Base-by-base conservation (phyloP, 2,113 vertebrate genomes). In the Phrynocephalus versicolor region DNA sequence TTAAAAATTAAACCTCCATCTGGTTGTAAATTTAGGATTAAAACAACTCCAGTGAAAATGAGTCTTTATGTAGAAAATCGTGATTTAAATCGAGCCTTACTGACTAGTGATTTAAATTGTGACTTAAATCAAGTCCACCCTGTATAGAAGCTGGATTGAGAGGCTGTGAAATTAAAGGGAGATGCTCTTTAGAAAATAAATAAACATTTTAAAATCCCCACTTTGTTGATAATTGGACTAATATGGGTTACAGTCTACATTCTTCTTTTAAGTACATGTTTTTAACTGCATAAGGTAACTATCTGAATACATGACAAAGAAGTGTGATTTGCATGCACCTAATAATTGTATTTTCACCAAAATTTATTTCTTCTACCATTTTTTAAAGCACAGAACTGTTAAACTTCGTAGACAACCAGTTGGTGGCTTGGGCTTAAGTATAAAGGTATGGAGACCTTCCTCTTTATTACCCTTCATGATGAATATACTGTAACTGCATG, bases 311-410 rank as follows among this genome's bases (percentile, higher is more conserved):
- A 39, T 23, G 76, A 65, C 73, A 23, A 23, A 13, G 16, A 45
- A 74, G 58, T 33, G 19, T 62, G 74, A 67, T 81, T 3, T 90
- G 37, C 5, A 35, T 41, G 18, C 39, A 67, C 65, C 87, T 75
- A 81, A 71, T 81, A 57, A 51, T 15, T 90, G 51, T 89, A 87
- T 95, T 96, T 94, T 94, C 92, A 95, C 92, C 92, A 96, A 88
- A 95, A 95, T 93, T 89, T 90, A 84, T 93, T 94, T 92, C 95
- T 95, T 96, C 88, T 97, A 33, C 92, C 93, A 95, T 96, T 97
- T 98, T 98, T 97, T 99, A 98, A 99, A 99, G 98, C 98, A 97
- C 97, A 98, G 98, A 98, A 98, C 98, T 95, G 97, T 98, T 97
- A 97, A 97, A 94, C 98, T 99, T 95, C 96, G 55, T 95, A 97